Evolutionary conservation across 2,888 invertebrate genomes (phyloP).

Genomic region (Cepaea hortensis): DNA sequence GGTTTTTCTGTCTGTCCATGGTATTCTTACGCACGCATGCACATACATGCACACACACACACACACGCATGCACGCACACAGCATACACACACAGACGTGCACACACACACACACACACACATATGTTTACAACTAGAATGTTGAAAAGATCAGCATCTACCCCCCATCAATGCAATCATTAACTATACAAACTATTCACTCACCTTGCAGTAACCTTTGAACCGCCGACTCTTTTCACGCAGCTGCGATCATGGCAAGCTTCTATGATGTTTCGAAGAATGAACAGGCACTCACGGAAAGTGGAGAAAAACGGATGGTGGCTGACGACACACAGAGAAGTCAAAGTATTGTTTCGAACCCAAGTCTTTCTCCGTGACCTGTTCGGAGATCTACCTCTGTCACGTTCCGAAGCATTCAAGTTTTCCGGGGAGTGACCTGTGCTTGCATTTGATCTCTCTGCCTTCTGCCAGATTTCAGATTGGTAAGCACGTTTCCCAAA

Average conservation of each 20-base stretch:
- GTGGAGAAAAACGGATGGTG: conserved; percentile 99
- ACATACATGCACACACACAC: too few species aligned
- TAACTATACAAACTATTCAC: conserved; percentile 41
- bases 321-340: conserved; percentile 96
- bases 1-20: too few species aligned
- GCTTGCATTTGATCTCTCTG: conserved; percentile 57
- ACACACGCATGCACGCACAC: too few species aligned
- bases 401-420: conserved; percentile 58
- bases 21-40: too few species aligned
- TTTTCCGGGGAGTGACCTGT: conserved; percentile 57
- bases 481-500: conserved; percentile 77
- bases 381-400: conserved; percentile 65
- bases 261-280: conserved; percentile 95
- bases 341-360: conserved; percentile 90
- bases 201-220: conserved; percentile 89
- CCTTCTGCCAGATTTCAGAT: conserved; percentile 59
- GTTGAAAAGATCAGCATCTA: too few species aligned
- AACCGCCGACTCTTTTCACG: conserved; percentile 88
- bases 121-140: too few species aligned
- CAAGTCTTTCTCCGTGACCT: conserved; percentile 68
- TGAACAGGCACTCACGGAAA: conserved; percentile 97
- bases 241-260: conserved; percentile 92
- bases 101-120: too few species aligned
- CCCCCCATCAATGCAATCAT: too few species aligned
- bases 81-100: too few species aligned